Evolutionary conservation across 1,140 invertebrate species (phyloP).

Genomic region (Drosophila rhopaloa): DNA sequence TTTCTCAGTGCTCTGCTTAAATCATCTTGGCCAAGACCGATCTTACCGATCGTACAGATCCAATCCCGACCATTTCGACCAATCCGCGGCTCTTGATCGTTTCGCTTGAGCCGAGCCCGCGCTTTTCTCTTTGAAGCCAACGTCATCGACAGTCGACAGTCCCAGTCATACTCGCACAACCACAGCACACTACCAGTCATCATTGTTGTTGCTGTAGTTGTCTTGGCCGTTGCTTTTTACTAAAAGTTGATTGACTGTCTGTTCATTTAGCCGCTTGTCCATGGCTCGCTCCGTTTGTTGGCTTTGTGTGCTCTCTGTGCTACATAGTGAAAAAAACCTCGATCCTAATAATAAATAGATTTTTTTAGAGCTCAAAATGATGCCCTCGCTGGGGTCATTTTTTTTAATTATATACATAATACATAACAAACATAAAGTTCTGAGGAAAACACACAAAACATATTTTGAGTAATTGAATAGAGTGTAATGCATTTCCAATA

Average conservation of each 20-base stretch:
- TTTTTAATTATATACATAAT: too few species aligned
- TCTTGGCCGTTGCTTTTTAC: conserved; percentile 63
- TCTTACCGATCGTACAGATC: background rate
- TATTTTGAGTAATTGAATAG: too few species aligned
- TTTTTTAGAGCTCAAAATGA: too few species aligned
- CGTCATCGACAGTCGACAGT: conserved; percentile 42
- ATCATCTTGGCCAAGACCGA: conserved; percentile 58
- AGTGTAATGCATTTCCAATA: background rate
- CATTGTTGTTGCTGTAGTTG: conserved; percentile 23
- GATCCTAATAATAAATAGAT: too few species aligned
- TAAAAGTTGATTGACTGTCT: conserved; percentile 83
- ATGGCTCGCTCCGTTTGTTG: conserved; percentile 71
- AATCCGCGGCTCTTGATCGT: conserved; percentile 45
- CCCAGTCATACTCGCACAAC: conserved; percentile 11
- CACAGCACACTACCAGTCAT: conserved; percentile 31
- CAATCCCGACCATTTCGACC: conserved; percentile 1
- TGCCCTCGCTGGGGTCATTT: too few species aligned
- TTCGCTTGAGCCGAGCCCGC: conserved; percentile 53
- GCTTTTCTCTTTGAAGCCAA: conserved; percentile 74
- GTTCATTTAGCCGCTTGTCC: conserved; percentile 78
- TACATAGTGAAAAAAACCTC: background rate
- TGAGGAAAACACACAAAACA: too few species aligned
- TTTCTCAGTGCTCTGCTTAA: conserved; percentile 76
- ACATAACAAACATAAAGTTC: too few species aligned
- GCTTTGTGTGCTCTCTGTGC: conserved; percentile 48